These are phyloP conservation scores for Phengaris alcon DNA, from an alignment of 2,888 invertebrate genomes.

Conservation along the genomic window DNA sequence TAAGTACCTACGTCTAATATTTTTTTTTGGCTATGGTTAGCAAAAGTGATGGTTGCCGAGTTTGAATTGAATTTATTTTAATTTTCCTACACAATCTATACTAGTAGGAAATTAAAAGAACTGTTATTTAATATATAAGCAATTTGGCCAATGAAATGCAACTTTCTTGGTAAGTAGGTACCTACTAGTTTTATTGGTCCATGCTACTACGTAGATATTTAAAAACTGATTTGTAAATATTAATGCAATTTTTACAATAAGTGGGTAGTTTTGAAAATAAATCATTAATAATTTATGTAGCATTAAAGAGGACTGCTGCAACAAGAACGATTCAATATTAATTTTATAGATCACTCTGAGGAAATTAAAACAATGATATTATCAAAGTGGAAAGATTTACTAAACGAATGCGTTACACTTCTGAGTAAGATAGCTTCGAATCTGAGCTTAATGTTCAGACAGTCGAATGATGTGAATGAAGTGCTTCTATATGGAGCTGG, in stretches of 20 bases:
- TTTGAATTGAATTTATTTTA: not conserved
- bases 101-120: too few relatives aligned
- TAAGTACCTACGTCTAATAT: not conserved
- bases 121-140: too few relatives aligned
- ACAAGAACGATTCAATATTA: not conserved
- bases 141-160: too few relatives aligned
- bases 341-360: not conserved
- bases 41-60: not conserved
- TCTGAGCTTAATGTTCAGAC: constrained; percentile 38
- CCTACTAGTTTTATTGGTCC: too few relatives aligned
- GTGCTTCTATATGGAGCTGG: constrained; percentile 57
- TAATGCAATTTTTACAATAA: not conserved
- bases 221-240: too few relatives aligned
- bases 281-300: not conserved
- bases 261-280: not conserved
- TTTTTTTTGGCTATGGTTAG: not conserved
- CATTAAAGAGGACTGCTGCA: not conserved
- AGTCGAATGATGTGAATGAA: constrained; percentile 47
- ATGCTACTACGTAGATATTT: too few relatives aligned
- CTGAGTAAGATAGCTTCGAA: constrained; percentile 41
- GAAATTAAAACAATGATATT: not conserved
- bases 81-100: too few relatives aligned
- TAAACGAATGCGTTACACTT: constrained; percentile 29
- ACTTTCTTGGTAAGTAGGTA: too few relatives aligned
- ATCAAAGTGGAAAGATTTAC: constrained; percentile 8